Percentiles rank a stretch among this genome's conserved stretches.
These are phyloP conservation scores for Pentamera pediparva DNA, from an alignment of 53 echinoderm and acorn worm species.

Conservation along the genomic window DNA sequence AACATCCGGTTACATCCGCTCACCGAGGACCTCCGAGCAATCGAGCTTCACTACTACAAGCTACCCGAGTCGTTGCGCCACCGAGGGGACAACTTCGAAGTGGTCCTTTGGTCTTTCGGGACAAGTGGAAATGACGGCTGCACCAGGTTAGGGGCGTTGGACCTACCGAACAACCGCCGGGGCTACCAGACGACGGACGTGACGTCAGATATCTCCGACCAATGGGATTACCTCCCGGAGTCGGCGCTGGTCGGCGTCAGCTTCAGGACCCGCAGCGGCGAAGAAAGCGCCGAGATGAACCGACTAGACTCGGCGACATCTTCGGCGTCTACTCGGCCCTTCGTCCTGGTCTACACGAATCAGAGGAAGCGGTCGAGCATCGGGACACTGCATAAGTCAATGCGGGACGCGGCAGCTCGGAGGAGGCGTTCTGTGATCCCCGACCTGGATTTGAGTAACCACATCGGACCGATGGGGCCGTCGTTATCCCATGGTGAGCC, in stretches of 20 bases:
- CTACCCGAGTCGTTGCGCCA: not conserved
- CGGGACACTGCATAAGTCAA: not conserved
- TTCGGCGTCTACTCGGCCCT: conserved; percentile 4
- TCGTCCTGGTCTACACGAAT: conserved; percentile 19
- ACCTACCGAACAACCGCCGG: conserved; percentile 1
- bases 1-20: conserved; percentile 3
- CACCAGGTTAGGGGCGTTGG: not conserved
- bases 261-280: not conserved
- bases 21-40: conserved; percentile 9
- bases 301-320: not conserved
- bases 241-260: not conserved
- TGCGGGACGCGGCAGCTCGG: not conserved
- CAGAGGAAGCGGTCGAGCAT: conserved; percentile 12
- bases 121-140: not conserved
- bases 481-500: too few species aligned
- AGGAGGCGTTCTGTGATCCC: conserved; percentile 3
- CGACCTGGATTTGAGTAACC: not conserved
- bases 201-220: conserved; percentile 1
- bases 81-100: not conserved
- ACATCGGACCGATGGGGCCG: too few species aligned
- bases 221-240: conserved; percentile 9
- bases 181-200: conserved; percentile 23
- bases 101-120: not conserved
- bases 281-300: not conserved
- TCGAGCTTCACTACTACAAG: conserved; percentile 24